Percentiles rank a stretch among this genome's conserved stretches.
phyloP scores from a whole-genome alignment of 1,140 invertebrate genomes.

The Drosophila dunni region DNA sequence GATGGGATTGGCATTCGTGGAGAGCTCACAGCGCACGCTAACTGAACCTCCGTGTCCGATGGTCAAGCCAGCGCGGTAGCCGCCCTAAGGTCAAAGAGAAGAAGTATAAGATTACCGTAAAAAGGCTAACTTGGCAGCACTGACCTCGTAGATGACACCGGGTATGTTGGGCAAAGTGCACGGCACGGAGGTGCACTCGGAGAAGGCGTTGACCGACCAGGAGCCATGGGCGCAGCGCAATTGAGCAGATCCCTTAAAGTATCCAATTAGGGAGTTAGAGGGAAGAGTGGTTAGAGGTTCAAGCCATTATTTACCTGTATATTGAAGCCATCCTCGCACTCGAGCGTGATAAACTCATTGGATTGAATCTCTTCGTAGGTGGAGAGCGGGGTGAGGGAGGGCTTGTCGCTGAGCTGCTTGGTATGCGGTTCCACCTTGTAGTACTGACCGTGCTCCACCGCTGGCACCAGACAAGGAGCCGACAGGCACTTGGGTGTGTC shows the following conservation, averaged over 20 bases:
- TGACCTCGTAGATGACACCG: slow-evolving; percentile 89
- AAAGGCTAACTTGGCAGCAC: not conserved
- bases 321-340: slow-evolving; percentile 82
- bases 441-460: slow-evolving; percentile 80
- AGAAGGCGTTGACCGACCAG: slow-evolving; percentile 90
- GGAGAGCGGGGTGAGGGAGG: slow-evolving; percentile 66
- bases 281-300: not conserved
- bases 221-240: slow-evolving; percentile 91
- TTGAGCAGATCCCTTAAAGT: slow-evolving; percentile 87
- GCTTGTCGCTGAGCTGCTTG: slow-evolving; percentile 69
- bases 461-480: slow-evolving; percentile 81
- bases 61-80: slow-evolving; percentile 91
- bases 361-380: slow-evolving; percentile 84
- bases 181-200: slow-evolving; percentile 91
- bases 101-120: too few relatives aligned
- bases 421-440: slow-evolving; percentile 80
- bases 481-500: slow-evolving; percentile 91
- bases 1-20: slow-evolving; percentile 76
- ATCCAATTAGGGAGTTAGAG: not conserved
- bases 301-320: slow-evolving; percentile 61
- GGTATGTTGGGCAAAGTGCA: slow-evolving; percentile 90
- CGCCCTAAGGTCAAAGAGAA: slow-evolving; percentile 81
- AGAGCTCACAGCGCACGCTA: slow-evolving; percentile 88
- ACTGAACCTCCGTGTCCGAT: slow-evolving; percentile 91
- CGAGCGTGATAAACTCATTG: slow-evolving; percentile 80